Conservation (phyloP, 2,797 vertebrate genomes). For the Momotus momota region DNA sequence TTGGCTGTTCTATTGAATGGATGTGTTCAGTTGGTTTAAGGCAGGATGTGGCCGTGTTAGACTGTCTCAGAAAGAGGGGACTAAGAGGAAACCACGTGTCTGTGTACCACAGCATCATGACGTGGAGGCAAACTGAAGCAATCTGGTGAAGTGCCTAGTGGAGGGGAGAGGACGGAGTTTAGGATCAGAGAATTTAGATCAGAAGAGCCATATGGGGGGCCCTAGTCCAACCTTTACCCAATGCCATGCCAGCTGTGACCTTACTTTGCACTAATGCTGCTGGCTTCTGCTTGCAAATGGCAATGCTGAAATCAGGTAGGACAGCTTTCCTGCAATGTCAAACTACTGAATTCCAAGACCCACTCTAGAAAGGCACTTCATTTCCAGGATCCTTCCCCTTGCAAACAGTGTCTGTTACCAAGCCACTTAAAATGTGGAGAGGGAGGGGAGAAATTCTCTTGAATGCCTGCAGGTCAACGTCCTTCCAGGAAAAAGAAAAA, state of each 20-base stretch:
- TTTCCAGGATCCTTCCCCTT: not conserved
- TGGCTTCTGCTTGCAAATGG: not conserved
- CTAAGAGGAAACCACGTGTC: not conserved
- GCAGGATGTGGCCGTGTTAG: not conserved
- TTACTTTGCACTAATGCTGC: not conserved
- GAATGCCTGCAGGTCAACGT: not conserved
- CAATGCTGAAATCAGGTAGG: not conserved
- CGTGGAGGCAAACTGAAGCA: not conserved
- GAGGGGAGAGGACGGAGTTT: not conserved
- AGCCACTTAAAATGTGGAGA: not conserved
- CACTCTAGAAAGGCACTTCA: not conserved
- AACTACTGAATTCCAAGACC: rapidly evolving
- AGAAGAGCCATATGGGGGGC: not conserved
- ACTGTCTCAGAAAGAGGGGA: not conserved
- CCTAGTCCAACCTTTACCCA: not conserved
- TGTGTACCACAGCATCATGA: not conserved
- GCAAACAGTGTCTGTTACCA: not conserved
- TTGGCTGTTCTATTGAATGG: not conserved
- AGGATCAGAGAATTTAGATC: not conserved
- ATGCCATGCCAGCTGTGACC: not conserved
- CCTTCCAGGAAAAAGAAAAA: not conserved
- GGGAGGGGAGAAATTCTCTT: not conserved
- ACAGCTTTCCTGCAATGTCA: not conserved
- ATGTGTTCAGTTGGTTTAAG: rapidly evolving
- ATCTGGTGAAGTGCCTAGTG: not conserved